Evolutionary conservation across 2,797 vertebrate genomes (phyloP).

Genomic region (Argya squamiceps): DNA sequence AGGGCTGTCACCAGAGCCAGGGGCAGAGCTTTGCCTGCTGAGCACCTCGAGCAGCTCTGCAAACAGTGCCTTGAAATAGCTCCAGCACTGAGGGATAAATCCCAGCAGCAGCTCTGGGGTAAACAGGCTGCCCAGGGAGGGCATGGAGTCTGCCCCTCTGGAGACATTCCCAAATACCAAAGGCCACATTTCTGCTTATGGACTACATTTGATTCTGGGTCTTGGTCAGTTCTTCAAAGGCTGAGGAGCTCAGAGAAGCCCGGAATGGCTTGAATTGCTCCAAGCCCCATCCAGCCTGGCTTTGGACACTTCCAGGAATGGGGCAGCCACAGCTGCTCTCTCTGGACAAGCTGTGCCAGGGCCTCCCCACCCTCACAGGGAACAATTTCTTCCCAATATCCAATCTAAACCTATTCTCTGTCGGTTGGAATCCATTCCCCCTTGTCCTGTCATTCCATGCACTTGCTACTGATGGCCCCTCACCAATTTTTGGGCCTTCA

Average conservation of each 20-base stretch:
- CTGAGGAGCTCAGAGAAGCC: neutral
- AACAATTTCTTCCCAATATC: neutral
- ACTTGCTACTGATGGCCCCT: neutral
- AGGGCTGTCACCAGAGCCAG: neutral
- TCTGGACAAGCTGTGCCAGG: neutral
- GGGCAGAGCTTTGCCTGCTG: neutral
- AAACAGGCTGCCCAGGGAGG: neutral
- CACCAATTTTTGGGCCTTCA: neutral
- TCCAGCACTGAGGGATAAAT: neutral
- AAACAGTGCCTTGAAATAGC: neutral
- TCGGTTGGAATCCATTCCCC: neutral
- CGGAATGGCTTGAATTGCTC: neutral
- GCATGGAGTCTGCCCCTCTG: neutral
- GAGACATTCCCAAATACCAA: neutral
- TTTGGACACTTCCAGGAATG: neutral
- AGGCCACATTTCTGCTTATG: fast-evolving
- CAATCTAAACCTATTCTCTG: neutral
- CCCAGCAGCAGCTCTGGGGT: neutral
- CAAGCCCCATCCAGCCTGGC: fast-evolving
- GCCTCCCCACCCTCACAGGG: neutral
- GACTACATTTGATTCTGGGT: fast-evolving
- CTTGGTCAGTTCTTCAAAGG: neutral
- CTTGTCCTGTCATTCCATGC: neutral
- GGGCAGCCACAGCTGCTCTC: neutral
- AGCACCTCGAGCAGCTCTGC: neutral